Evolutionary conservation across 2,797 vertebrate species (phyloP).

Genomic region (Platyrinchus mystaceus): DNA sequence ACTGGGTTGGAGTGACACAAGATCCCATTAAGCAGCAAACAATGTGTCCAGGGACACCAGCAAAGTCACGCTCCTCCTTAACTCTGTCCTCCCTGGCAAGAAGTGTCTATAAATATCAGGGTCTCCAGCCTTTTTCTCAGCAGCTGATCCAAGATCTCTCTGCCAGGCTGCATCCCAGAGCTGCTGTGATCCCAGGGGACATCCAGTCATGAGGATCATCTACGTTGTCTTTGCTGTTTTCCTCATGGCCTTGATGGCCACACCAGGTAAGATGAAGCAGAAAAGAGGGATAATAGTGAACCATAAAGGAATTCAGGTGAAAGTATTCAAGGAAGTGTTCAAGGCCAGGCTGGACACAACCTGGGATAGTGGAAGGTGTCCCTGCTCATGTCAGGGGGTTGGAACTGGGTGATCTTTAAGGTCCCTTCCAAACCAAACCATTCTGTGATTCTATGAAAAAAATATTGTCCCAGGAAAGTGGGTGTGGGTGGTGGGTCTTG

Average conservation of each 20-base stretch:
- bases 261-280: constrained; percentile 33
- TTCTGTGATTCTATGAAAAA: neutral
- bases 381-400: neutral
- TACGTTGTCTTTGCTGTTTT: constrained; percentile 49
- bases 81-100: neutral
- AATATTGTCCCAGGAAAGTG: neutral
- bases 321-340: neutral
- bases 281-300: neutral
- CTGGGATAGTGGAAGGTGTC: neutral
- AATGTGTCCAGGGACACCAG: neutral
- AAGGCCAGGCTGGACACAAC: accelerated
- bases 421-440: neutral
- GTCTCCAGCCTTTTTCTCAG: neutral
- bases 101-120: constrained; percentile 51
- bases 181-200: neutral
- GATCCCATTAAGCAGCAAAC: neutral
- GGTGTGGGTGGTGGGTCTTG: neutral
- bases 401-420: neutral
- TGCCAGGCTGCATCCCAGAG: neutral
- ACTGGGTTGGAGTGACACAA: constrained; percentile 67
- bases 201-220: constrained; percentile 43
- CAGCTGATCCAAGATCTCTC: neutral
- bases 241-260: constrained; percentile 34
- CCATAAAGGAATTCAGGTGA: neutral
- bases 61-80: neutral